Evolutionary conservation across 2,113 vertebrate species (phyloP).

Genomic region (Catagonus wagneri): DNA sequence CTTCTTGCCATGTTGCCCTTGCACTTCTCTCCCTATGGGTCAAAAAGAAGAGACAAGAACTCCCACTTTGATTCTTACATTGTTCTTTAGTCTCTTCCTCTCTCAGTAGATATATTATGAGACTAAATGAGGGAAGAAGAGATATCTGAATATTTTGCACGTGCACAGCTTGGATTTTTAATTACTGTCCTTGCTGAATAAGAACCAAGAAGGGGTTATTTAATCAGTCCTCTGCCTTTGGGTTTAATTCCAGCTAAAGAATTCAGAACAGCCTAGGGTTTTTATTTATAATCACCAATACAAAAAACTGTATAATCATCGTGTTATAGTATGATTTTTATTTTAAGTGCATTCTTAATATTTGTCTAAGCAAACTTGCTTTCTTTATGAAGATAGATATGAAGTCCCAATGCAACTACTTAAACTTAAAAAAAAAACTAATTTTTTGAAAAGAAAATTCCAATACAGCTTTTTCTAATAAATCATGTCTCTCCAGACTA

Average conservation of each 20-base stretch:
- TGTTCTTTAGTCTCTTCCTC: background rate
- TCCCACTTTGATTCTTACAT: background rate
- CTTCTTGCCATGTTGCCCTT: background rate
- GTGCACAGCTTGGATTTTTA: background rate
- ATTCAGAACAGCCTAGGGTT: background rate
- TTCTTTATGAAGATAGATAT: background rate
- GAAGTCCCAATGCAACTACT: background rate
- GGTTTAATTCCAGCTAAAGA: background rate
- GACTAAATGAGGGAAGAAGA: background rate
- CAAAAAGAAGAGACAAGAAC: background rate
- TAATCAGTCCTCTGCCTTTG: background rate
- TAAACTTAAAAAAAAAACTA: conserved; percentile 34
- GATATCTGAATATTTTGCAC: background rate
- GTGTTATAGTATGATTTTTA: background rate
- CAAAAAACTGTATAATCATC: background rate
- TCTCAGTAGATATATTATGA: background rate
- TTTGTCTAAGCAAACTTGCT: background rate
- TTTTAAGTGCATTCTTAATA: background rate
- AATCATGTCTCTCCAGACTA: background rate
- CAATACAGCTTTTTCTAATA: background rate
- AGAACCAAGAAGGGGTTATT: background rate
- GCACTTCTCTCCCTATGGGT: background rate
- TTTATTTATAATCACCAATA: background rate
- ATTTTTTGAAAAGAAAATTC: conserved; percentile 46
- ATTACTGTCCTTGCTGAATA: background rate